Evolutionary conservation across 2,113 vertebrate species (phyloP), one percentile per base, ranked within the genome.

Genomic region (Mixornis gularis): DNA sequence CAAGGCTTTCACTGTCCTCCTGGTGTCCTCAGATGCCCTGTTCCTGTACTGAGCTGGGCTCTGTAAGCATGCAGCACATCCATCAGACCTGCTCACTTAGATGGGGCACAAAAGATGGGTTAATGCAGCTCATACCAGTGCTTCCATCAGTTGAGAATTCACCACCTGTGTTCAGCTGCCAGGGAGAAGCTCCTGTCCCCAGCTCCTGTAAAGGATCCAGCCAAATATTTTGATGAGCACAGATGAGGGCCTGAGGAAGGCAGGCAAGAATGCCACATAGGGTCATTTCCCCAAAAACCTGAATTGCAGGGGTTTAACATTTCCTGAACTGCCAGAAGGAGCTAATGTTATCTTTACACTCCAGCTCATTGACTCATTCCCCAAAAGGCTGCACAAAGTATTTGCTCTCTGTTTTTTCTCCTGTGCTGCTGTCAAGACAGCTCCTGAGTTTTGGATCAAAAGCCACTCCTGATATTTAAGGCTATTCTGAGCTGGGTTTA

Each of bases 1-100:
- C 94, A 96, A 94, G 84, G 73, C 78, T 85, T 79, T 60, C 80
- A 29, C 73, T 95, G 86, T 95, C 44, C 70, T 94, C 77, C 72
- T 6, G 12, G 9, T 26, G 95, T 95, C 92, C 96, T 93, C 8
- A 1, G 60, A 78, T 89, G 85, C 88, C 93, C 85, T 76, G 73
- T 6, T 80, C 59, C 80, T 7, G 3, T 7, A 20, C 51, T n/a
- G 79, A 93, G 73, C 79, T n/a, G 62, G 41, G 38, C 48, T 74
- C 70, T 78, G n/a, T 15, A 26, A 34, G 29, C 49, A 40, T 1
- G 26, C 53, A 48, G 84, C 52, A 58, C 59, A 49, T 18, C 80
- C 49, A 4, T 24, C 65, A 65, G 69, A 82, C 32, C 72, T 87
- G 79, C 69, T 46, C 49, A 5, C 41, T 53, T 15, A 62, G 36